Evolutionary conservation across 2,888 invertebrate genomes (phyloP).

Genomic region (Steromphala cineraria): DNA sequence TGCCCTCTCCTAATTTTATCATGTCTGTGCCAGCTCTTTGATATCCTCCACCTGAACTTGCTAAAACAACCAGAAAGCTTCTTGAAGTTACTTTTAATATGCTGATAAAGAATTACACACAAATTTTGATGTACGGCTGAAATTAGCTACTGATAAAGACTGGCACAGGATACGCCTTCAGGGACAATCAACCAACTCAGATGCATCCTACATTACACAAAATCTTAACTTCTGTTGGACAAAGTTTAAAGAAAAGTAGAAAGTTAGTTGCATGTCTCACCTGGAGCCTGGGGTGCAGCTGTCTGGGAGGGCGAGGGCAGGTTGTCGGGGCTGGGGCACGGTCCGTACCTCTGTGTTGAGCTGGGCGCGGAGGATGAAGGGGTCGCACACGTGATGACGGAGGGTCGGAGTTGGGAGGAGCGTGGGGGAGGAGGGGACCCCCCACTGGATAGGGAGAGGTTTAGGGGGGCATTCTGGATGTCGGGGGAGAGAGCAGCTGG

Average conservation of each 20-base stretch:
- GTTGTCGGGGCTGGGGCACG: not conserved
- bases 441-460: slow-evolving; percentile 54
- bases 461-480: slow-evolving; percentile 59
- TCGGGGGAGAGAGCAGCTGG: slow-evolving; percentile 37
- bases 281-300: not conserved
- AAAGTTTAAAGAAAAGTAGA: too few species aligned
- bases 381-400: slow-evolving; percentile 60
- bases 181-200: too few species aligned
- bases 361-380: slow-evolving; percentile 11
- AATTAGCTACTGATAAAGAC: not conserved
- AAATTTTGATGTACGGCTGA: too few species aligned
- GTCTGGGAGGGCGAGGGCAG: not conserved
- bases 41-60: too few species aligned
- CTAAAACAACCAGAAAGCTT: too few species aligned
- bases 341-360: not conserved
- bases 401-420: slow-evolving; percentile 55
- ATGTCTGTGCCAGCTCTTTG: too few species aligned
- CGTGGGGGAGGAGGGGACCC: slow-evolving; percentile 28
- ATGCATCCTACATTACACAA: too few species aligned
- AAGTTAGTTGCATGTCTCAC: not conserved
- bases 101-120: too few species aligned
- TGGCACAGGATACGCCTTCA: too few species aligned
- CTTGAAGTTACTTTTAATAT: too few species aligned
- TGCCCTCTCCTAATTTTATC: too few species aligned
- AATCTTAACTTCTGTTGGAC: too few species aligned